Percentiles rank a stretch among this genome's conserved stretches.
Conservation (phyloP, 2,797 vertebrate species). For the Mastacembelus armatus region DNA sequence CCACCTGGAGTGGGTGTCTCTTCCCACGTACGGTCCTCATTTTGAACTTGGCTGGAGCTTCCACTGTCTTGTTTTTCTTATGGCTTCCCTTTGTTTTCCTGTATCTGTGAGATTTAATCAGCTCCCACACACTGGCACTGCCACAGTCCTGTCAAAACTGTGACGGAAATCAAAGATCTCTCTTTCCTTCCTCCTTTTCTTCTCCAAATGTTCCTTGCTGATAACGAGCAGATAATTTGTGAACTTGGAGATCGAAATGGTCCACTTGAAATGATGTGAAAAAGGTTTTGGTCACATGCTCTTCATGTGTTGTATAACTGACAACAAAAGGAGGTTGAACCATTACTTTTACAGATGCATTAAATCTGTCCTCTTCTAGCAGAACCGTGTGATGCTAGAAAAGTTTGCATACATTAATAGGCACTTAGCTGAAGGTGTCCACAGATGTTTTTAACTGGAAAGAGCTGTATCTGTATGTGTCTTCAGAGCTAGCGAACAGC, state of each 20-base stretch:
- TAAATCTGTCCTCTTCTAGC: slow-evolving; percentile 34
- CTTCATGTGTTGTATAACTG: slow-evolving; percentile 24
- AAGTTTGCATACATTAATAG: slow-evolving; percentile 60
- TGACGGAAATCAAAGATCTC: slow-evolving; percentile 38
- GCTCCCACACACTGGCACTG: slow-evolving; percentile 62
- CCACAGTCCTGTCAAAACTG: slow-evolving; percentile 55
- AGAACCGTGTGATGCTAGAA: slow-evolving; percentile 36
- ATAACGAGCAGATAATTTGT: slow-evolving; percentile 53
- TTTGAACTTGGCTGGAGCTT: slow-evolving; percentile 64
- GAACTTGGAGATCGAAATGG: slow-evolving; percentile 54
- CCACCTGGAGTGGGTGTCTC: slow-evolving; percentile 70
- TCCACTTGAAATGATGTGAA: slow-evolving; percentile 59
- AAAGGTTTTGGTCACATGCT: slow-evolving; percentile 22
- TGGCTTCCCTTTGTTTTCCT: slow-evolving; percentile 62
- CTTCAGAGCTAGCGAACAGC: slow-evolving; percentile 25
- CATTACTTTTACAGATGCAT: slow-evolving; percentile 29
- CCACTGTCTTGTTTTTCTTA: slow-evolving; percentile 62
- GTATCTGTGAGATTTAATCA: slow-evolving; percentile 59
- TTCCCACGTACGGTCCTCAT: slow-evolving; percentile 68
- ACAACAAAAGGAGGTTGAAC: slow-evolving; percentile 41
- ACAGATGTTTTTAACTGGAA: slow-evolving; percentile 36
- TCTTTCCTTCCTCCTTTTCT: slow-evolving; percentile 1
- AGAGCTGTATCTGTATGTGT: slow-evolving; percentile 40
- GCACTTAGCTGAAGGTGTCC: slow-evolving; percentile 46
- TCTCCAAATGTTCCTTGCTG: slow-evolving; percentile 15